Evolutionary conservation across 2,888 invertebrate species (phyloP).

Genomic region (Lycaena phlaeas): DNA sequence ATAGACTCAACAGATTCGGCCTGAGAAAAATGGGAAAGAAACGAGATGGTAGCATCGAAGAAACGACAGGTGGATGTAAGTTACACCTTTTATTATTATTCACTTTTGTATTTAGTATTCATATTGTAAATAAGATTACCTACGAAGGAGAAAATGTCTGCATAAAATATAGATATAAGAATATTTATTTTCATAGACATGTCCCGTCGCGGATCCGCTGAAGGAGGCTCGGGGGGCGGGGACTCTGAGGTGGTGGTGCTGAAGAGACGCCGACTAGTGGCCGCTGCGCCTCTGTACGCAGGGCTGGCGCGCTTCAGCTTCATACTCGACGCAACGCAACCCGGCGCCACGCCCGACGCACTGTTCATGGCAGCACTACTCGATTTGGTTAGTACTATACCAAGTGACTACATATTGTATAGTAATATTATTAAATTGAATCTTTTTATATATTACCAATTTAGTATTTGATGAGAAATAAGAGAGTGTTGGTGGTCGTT

Average conservation of each 20-base stretch:
- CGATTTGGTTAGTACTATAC: constrained; percentile 86
- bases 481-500: too few relatives aligned
- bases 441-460: too few relatives aligned
- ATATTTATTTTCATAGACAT: too few relatives aligned
- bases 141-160: too few relatives aligned
- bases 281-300: constrained; percentile 83
- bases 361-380: constrained; percentile 94
- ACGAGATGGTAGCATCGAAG: constrained; percentile 90
- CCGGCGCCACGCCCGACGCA: constrained; percentile 96
- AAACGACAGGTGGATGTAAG: constrained; percentile 84
- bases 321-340: constrained; percentile 94
- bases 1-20: constrained; percentile 88
- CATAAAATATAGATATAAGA: too few relatives aligned
- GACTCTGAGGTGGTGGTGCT: constrained; percentile 91
- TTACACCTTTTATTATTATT: too few relatives aligned
- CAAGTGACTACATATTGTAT: too few relatives aligned
- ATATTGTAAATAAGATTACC: too few relatives aligned
- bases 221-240: constrained; percentile 78
- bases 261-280: constrained; percentile 89
- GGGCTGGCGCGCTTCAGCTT: constrained; percentile 94
- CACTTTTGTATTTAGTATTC: too few relatives aligned
- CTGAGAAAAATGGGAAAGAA: constrained; percentile 89
- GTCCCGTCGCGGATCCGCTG: constrained; percentile 86
- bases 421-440: too few relatives aligned
- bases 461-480: too few relatives aligned